Evolutionary conservation across 2,113 vertebrate species (phyloP).

Genomic region (Rhinolophus sinicus): DNA sequence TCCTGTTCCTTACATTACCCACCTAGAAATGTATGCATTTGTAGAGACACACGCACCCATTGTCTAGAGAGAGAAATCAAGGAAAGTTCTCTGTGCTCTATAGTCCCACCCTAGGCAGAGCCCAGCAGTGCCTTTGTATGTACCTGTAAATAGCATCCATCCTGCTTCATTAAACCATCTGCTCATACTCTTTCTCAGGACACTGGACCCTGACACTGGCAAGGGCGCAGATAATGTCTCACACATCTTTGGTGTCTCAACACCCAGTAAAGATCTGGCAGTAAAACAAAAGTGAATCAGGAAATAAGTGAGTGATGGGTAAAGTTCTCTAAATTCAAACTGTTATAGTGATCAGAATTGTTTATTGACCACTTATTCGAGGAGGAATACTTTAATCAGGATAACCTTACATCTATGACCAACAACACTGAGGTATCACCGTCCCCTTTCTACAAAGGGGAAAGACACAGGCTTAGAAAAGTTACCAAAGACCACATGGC

Average conservation of each 20-base stretch:
- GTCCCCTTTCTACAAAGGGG: background rate
- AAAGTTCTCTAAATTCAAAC: background rate
- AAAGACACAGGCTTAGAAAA: background rate
- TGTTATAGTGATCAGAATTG: background rate
- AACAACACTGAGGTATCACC: background rate
- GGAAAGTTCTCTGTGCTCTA: background rate
- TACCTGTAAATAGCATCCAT: accelerated
- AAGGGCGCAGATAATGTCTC: background rate
- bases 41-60: background rate
- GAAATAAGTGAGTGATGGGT: background rate
- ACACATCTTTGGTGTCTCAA: background rate
- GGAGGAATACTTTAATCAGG: background rate
- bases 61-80: background rate
- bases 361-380: background rate
- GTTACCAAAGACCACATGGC: background rate
- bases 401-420: background rate
- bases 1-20: background rate
- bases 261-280: background rate
- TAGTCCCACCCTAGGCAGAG: background rate
- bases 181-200: background rate
- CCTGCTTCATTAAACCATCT: background rate
- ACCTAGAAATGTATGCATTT: background rate
- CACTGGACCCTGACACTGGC: background rate
- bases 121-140: background rate
- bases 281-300: constrained; percentile 14